phyloP scores from a whole-genome alignment of 2,888 invertebrate genomes.

The Morpho achilles region DNA sequence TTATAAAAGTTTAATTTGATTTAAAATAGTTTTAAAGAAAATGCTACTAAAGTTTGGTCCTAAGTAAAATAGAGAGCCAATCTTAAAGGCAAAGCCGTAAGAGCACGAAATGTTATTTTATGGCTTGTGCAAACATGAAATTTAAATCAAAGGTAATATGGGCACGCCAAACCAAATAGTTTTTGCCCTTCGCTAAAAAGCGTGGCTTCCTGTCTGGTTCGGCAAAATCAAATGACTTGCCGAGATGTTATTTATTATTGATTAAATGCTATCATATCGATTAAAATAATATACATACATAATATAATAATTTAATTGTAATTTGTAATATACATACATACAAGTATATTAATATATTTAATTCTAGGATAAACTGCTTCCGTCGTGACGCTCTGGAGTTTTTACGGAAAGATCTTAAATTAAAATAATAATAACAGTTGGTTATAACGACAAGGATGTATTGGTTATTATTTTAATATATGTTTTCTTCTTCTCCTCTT shows the following conservation, averaged over 20 bases:
- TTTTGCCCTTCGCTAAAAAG: constrained; percentile 34
- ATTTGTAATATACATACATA: too few relatives aligned
- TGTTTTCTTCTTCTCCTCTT: too few relatives aligned
- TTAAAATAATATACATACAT: not conserved
- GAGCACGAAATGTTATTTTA: constrained; percentile 23
- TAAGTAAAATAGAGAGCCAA: constrained; percentile 20
- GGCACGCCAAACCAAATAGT: constrained; percentile 15
- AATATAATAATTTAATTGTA: too few relatives aligned
- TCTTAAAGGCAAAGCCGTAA: constrained; percentile 16
- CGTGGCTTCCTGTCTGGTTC: constrained; percentile 36
- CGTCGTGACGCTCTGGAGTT: too few relatives aligned
- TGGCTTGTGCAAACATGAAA: constrained; percentile 18
- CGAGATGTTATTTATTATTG: constrained; percentile 6
- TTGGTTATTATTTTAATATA: too few relatives aligned
- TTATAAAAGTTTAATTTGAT: constrained; percentile 19
- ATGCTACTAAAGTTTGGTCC: constrained; percentile 18
- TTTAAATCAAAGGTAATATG: constrained; percentile 23
- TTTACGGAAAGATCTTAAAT: too few relatives aligned
- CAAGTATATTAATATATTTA: too few relatives aligned
- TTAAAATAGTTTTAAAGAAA: constrained; percentile 21
- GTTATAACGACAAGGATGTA: too few relatives aligned
- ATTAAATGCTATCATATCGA: constrained; percentile 4
- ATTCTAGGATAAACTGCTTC: too few relatives aligned
- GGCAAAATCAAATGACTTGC: constrained; percentile 27
- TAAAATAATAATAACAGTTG: too few relatives aligned